Base-by-base conservation (phyloP, 2,113 vertebrate species). In the Oreochromis tanganicae region DNA sequence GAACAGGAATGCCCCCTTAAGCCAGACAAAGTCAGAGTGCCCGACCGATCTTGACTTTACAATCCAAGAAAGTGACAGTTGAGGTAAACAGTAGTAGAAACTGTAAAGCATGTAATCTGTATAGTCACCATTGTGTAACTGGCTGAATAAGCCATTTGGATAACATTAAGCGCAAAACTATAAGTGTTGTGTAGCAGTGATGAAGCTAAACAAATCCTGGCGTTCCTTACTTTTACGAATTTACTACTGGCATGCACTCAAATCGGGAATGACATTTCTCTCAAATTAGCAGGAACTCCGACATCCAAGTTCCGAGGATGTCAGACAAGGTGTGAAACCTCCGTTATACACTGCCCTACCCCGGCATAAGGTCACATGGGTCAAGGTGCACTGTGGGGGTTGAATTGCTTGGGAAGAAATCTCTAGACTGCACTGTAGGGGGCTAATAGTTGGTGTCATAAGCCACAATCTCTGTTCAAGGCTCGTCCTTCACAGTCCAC, bases 141-240 rank as follows among this genome's bases (percentile, higher is more conserved):
- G 63, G 36, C 36, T 68, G 19, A 68, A 68, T 41, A 68, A 41
- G 36, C 63, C 63, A 0, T 41, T 21, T 0, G 7, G 11, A 41
- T 2, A 68, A 41, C 11, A 41, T 21, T 41, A 41, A 41, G 6
- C 1, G 1, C 6, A 41, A 41, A 68, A 68, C 34, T 13, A 68
- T 19, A 68, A 68, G 63, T 13, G 19, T 41, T 41, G 63, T 41
- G 36, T 68, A 41, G 19, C 19, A 68, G 19, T 1, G 34, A 41
- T 68, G 41, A 68, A 68, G 36, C 8, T n/a, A 68, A 68, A 68
- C n/a, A 41, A 41, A 71, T 71, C 63, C 36, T 71, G 36, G 63
- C 12, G 3, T 41, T 68, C n/a, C 63, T 71, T 9, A 68, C 36
- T 4, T 41, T 68, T 68, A 41, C 36, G 8, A 71, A 41, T 71